A percentile compares a stretch with the other conserved stretches of the same genome.
These are phyloP conservation scores for Otolemur crassicaudatus DNA, from an alignment of 2,797 vertebrate species.

Conservation along the genomic window DNA sequence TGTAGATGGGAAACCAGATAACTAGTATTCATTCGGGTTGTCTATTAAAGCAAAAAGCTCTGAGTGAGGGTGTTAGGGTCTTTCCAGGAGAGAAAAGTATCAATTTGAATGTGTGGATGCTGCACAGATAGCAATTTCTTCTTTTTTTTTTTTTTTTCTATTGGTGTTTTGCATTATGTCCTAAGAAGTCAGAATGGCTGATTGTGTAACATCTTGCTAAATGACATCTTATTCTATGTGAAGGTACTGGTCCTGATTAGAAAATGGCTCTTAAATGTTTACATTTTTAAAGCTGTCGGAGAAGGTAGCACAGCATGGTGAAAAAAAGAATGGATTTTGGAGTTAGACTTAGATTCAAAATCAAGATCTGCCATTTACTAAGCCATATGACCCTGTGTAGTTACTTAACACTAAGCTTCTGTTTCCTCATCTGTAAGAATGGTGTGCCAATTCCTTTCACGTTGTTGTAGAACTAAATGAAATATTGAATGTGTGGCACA, in stretches of 20 bases:
- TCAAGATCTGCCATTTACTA: constrained; percentile 12
- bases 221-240: background rate
- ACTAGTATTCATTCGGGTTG: background rate
- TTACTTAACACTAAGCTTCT: background rate
- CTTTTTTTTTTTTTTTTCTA: background rate
- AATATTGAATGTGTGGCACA: constrained; percentile 12
- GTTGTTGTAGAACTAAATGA: constrained; percentile 1
- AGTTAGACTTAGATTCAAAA: constrained; percentile 6
- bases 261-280: constrained; percentile 21
- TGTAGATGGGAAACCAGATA: background rate
- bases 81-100: background rate
- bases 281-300: background rate
- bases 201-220: background rate
- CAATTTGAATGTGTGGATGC: background rate
- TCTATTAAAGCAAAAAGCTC: background rate
- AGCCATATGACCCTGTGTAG: background rate
- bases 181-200: background rate
- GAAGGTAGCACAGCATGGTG: background rate
- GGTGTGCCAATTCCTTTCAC: background rate
- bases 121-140: background rate
- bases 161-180: background rate
- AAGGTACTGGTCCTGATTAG: background rate
- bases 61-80: background rate
- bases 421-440: constrained; percentile 2
- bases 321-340: background rate